Conservation (phyloP, 2,113 vertebrate species). For the Drymodes brunneopygia region DNA sequence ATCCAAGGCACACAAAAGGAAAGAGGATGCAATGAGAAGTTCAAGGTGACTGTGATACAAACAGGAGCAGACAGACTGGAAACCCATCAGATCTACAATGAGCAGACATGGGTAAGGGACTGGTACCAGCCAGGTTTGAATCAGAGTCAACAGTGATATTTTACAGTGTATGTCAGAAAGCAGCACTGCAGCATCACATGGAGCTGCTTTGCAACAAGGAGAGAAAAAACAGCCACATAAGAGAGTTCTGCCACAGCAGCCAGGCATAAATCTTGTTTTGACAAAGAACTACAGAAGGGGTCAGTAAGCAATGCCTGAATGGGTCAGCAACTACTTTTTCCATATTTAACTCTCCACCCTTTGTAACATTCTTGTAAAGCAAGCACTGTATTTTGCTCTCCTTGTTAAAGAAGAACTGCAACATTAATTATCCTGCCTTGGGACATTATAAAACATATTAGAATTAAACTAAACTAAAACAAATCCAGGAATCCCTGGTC, state of each 20-base stretch:
- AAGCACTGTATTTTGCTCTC: background rate
- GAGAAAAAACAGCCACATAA: background rate
- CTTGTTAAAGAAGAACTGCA: background rate
- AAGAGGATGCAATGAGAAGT: background rate
- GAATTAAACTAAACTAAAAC: background rate
- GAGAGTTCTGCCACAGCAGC: background rate
- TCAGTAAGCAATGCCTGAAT: background rate
- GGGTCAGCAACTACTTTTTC: background rate
- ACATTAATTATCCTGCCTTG: background rate
- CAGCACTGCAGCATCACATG: background rate
- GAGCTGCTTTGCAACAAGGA: background rate
- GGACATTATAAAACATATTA: background rate
- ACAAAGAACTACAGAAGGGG: background rate
- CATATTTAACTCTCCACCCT: background rate
- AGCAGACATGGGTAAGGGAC: accelerated
- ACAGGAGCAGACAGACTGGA: background rate
- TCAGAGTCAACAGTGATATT: accelerated
- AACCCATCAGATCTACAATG: background rate
- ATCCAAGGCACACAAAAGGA: background rate
- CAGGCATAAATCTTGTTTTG: background rate
- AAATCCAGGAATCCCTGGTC: background rate
- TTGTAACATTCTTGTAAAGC: background rate
- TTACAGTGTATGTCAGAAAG: background rate
- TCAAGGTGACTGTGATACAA: background rate
- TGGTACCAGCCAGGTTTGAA: background rate